Evolutionary conservation across 2,113 vertebrate genomes (phyloP).

Genomic region (Pteruthius melanotis): DNA sequence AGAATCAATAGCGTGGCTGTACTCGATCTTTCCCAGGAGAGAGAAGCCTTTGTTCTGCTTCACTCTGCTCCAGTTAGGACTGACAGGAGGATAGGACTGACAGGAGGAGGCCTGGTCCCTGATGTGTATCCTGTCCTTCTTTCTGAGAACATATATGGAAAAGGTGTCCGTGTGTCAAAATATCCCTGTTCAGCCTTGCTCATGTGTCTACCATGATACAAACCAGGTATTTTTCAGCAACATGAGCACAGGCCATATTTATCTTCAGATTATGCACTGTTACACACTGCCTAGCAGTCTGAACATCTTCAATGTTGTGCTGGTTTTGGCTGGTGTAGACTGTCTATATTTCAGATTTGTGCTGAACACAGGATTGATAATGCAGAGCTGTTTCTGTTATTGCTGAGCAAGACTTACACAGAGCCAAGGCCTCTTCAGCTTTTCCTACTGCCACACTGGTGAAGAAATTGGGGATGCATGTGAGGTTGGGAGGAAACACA

Average conservation of each 20-base stretch:
- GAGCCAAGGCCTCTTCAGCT: not conserved
- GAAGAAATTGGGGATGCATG: not conserved
- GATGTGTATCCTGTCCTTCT: not conserved
- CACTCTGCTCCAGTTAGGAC: not conserved
- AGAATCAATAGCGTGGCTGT: fast-evolving
- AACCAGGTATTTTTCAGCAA: not conserved
- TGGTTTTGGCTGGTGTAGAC: not conserved
- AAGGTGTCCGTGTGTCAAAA: not conserved
- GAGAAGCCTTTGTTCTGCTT: not conserved
- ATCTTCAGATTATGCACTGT: not conserved
- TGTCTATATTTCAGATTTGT: not conserved
- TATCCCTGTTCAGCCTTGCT: not conserved
- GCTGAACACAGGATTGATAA: not conserved
- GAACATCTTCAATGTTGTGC: not conserved
- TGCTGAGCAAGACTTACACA: not conserved
- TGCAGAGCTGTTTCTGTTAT: not conserved
- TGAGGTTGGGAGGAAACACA: not conserved
- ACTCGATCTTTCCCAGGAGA: not conserved
- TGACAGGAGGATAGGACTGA: too few species aligned
- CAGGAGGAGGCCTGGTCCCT: not conserved
- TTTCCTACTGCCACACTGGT: not conserved
- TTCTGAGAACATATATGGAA: not conserved
- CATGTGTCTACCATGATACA: not conserved
- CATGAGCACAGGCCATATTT: not conserved
- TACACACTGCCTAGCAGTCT: not conserved